A percentile compares a stretch with the other conserved stretches of the same genome.
phyloP scores from a whole-genome alignment of 2,797 vertebrate species.

The Polyboroides typus region DNA sequence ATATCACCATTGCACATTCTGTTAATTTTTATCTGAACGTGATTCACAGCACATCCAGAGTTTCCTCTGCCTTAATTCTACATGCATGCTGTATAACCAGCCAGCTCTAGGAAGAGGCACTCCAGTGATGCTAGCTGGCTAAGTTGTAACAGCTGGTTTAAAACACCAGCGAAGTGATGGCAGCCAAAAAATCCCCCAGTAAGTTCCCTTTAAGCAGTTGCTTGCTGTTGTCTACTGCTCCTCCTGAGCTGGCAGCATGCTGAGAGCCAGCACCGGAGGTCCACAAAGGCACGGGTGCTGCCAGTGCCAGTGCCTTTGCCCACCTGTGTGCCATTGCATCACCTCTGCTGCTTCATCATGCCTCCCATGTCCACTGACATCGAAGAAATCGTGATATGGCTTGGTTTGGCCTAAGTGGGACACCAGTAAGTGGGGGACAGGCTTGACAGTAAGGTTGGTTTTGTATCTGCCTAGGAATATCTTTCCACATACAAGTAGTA shows the following conservation, averaged over 20 bases:
- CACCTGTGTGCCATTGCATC: not conserved
- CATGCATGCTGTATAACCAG: not conserved
- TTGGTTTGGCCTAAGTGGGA: not conserved
- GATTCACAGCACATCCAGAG: not conserved
- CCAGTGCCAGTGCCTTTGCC: accelerated
- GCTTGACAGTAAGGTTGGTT: not conserved
- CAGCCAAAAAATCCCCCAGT: not conserved
- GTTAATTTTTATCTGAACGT: not conserved
- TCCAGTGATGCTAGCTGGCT: not conserved
- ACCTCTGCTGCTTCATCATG: not conserved
- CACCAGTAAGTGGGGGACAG: not conserved
- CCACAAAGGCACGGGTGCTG: not conserved
- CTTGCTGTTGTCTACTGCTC: not conserved
- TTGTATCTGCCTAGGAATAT: not conserved
- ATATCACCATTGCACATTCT: not conserved
- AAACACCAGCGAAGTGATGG: not conserved
- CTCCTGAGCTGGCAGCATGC: not conserved
- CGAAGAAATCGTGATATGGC: accelerated
- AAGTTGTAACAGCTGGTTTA: not conserved
- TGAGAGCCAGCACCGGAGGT: not conserved
- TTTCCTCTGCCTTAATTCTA: not conserved
- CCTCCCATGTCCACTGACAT: not conserved
- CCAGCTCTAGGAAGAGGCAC: not conserved
- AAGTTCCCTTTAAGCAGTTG: not conserved
- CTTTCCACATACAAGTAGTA: not conserved